Evolutionary conservation across 2,888 invertebrate species (phyloP).

Genomic region (Dinocampus coccinellae): DNA sequence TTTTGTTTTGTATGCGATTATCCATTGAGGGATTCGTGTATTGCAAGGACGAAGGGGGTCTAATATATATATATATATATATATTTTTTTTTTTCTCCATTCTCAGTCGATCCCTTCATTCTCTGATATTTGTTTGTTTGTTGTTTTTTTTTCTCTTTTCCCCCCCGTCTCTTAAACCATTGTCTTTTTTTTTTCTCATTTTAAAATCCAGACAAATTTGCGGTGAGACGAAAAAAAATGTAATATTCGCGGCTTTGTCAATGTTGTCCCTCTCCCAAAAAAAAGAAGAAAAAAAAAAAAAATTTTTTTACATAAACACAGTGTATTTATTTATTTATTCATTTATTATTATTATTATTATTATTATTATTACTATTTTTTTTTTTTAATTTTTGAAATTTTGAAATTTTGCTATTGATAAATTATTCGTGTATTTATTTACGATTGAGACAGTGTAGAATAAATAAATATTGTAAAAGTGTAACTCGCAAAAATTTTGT

Average conservation of each 20-base stretch:
- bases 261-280: background rate
- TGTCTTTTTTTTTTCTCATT: background rate
- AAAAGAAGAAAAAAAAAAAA: background rate
- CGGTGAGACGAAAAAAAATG: conserved; percentile 2
- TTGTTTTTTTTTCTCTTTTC: background rate
- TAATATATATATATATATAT: no score
- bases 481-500: no score
- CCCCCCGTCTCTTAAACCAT: background rate
- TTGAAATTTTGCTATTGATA: no score
- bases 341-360: no score
- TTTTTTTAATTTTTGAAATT: no score
- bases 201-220: background rate
- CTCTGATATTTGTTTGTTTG: background rate
- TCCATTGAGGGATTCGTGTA: background rate
- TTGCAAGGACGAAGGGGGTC: background rate
- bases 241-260: background rate
- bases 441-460: no score
- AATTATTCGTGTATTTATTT: no score
- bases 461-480: no score
- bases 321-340: no score
- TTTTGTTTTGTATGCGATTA: background rate
- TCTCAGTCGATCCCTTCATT: background rate
- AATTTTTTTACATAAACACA: no score
- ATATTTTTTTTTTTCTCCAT: background rate
- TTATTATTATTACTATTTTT: no score